These are phyloP conservation scores for Pterocles orientalis DNA, from an alignment of 2,113 vertebrate species.

Conservation along the genomic window DNA sequence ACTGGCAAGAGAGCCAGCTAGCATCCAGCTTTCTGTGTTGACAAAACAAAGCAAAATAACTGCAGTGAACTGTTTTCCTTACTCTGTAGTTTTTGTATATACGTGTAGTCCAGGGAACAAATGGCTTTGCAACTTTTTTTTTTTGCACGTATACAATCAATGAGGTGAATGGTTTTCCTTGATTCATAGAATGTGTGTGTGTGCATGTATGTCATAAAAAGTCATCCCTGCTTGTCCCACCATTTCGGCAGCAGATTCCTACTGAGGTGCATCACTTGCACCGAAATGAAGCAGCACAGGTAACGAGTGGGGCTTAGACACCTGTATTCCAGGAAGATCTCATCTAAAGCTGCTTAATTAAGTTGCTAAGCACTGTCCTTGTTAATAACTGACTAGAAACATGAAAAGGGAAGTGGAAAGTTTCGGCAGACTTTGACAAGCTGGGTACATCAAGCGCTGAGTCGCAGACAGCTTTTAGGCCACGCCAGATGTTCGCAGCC, in stretches of 20 bases:
- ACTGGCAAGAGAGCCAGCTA: neutral
- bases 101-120: neutral
- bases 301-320: neutral
- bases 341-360: neutral
- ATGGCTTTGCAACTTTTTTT: neutral
- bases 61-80: neutral
- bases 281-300: neutral
- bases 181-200: neutral
- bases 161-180: neutral
- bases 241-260: neutral
- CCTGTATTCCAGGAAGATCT: neutral
- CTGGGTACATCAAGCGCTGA: neutral
- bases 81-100: neutral
- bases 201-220: neutral
- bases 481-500: neutral
- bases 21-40: neutral
- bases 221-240: neutral
- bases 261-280: neutral
- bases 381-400: constrained; percentile 18
- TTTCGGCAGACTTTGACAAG: neutral
- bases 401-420: neutral
- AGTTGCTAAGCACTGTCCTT: constrained; percentile 12
- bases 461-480: constrained; percentile 53
- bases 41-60: constrained; percentile 40
- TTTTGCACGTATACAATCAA: neutral